Evolutionary conservation across 1,140 invertebrate genomes (phyloP).

Genomic region (Theocolax elegans): DNA sequence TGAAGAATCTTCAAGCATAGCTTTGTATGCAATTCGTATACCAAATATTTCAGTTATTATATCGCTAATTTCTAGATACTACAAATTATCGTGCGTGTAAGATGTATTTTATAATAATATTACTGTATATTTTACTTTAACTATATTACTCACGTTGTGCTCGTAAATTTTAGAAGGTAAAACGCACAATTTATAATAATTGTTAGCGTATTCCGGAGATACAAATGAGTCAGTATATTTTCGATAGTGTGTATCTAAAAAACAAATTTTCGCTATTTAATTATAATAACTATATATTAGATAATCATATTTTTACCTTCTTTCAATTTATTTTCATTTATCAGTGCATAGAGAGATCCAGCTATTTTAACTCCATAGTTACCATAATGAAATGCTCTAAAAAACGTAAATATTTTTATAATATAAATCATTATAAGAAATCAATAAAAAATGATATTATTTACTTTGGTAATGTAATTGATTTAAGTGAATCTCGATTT

Average conservation of each 20-base stretch:
- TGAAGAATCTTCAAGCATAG: not conserved
- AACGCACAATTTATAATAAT: too few relatives aligned
- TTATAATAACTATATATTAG: too few relatives aligned
- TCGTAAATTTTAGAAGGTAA: too few relatives aligned
- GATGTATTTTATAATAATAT: too few relatives aligned
- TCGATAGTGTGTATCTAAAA: too few relatives aligned
- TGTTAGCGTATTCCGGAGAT: too few relatives aligned
- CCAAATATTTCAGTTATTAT: conserved; percentile 3
- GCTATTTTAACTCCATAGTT: conserved; percentile 11
- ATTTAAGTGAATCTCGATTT: not conserved
- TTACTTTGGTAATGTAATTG: not conserved
- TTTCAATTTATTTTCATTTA: conserved; percentile 20
- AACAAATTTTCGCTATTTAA: too few relatives aligned
- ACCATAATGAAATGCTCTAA: not conserved
- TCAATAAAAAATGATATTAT: not conserved
- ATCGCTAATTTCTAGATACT: not conserved
- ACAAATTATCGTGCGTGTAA: too few relatives aligned
- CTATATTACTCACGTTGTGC: too few relatives aligned
- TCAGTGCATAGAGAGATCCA: not conserved
- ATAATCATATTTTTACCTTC: too few relatives aligned
- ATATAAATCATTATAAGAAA: not conserved
- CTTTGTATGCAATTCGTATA: conserved; percentile 8
- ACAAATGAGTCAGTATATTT: too few relatives aligned
- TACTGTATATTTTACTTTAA: too few relatives aligned
- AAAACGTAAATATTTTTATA: not conserved